Conservation (phyloP, 2,888 invertebrate genomes). For the Orgyia antiqua region DNA sequence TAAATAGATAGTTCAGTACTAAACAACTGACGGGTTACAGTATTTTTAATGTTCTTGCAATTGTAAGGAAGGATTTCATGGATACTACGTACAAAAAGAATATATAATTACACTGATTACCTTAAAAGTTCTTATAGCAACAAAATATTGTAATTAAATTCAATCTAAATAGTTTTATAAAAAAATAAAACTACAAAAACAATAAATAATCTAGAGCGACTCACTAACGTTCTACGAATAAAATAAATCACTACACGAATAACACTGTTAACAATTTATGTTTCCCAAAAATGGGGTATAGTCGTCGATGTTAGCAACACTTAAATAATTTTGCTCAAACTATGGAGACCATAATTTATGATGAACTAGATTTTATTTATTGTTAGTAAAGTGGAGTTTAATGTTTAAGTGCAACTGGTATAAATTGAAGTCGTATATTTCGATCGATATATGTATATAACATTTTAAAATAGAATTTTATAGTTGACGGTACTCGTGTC, state of each 20-base stretch:
- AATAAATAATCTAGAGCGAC: constrained; percentile 26
- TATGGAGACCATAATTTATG: constrained; percentile 34
- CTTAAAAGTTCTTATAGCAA: no score
- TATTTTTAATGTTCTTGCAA: no score
- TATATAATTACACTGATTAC: no score
- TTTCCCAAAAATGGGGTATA: constrained; percentile 43
- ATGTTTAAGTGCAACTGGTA: no score
- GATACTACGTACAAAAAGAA: no score
- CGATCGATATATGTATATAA: no score
- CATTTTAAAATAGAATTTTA: no score
- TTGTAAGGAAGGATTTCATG: no score
- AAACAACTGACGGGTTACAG: no score
- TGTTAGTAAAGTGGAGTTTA: constrained; percentile 17
- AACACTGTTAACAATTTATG: constrained; percentile 60
- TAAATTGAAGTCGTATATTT: no score
- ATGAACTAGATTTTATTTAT: constrained; percentile 26
- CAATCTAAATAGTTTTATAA: constrained; percentile 1
- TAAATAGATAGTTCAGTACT: no score
- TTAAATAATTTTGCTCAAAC: constrained; percentile 45
- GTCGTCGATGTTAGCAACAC: constrained; percentile 51
- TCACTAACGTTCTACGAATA: constrained; percentile 36
- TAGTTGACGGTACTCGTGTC: no score
- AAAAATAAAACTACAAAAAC: constrained; percentile 16
- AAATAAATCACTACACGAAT: constrained; percentile 59
- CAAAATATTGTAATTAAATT: not conserved